Evolutionary conservation across 2,888 invertebrate species (phyloP).

Genomic region (Drosophila hawaiiensis): DNA sequence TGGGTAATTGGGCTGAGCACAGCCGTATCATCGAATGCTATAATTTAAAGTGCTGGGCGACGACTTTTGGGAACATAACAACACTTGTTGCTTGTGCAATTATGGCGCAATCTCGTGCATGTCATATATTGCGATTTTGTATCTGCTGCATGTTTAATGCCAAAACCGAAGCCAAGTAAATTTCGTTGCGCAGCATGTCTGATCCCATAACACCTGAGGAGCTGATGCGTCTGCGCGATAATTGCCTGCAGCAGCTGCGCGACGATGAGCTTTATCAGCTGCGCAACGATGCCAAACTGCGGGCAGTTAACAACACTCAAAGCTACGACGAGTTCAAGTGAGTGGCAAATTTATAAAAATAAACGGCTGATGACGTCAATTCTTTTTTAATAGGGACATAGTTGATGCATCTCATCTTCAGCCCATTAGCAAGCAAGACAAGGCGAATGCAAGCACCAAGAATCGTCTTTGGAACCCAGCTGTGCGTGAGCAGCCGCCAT

Average conservation of each 20-base stretch:
- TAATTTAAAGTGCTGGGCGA: background rate
- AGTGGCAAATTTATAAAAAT: background rate
- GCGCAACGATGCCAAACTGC: conserved; percentile 91
- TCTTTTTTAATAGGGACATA: conserved; percentile 87
- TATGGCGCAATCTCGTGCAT: no score
- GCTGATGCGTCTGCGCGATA: conserved; percentile 88
- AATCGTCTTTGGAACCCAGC: conserved; percentile 83
- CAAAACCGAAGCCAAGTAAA: background rate
- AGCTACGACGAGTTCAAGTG: conserved; percentile 91
- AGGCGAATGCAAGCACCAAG: conserved; percentile 82
- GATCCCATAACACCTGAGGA: conserved; percentile 86
- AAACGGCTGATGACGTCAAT: background rate
- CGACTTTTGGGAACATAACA: background rate
- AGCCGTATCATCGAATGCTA: conserved; percentile 79
- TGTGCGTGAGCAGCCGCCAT: conserved; percentile 59
- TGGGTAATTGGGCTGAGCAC: conserved; percentile 83
- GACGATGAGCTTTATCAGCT: conserved; percentile 90
- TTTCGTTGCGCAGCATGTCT: conserved; percentile 33
- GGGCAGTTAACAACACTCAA: conserved; percentile 89
- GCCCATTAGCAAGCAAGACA: conserved; percentile 88
- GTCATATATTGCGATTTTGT: background rate
- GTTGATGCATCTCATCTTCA: conserved; percentile 91
- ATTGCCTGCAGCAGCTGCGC: conserved; percentile 88
- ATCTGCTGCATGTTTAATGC: background rate
- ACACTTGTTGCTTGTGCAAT: background rate